These are phyloP conservation scores for Caradrina kadenii DNA, from an alignment of 2,888 invertebrate species.

Conservation along the genomic window DNA sequence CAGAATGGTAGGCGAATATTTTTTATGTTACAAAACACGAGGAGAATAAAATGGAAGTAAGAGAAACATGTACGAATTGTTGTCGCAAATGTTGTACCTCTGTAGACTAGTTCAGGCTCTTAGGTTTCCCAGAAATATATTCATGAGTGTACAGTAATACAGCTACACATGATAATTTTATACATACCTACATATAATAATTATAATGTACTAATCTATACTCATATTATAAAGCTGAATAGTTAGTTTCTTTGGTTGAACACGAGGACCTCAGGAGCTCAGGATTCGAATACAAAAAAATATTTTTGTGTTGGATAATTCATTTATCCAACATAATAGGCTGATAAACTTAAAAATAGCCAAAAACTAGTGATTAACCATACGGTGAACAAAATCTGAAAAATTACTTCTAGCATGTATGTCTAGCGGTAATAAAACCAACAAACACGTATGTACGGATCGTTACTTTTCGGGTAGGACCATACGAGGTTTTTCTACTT, in stretches of 20 bases:
- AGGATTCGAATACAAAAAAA: too few species aligned
- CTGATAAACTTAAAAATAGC: too few species aligned
- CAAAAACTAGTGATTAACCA: neutral
- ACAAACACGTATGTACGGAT: neutral
- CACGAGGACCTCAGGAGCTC: too few species aligned
- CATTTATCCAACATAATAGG: too few species aligned
- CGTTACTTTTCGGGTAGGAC: neutral
- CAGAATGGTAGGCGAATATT: constrained; percentile 16
- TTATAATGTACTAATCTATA: too few species aligned
- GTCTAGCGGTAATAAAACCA: neutral
- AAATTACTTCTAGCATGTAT: too few species aligned
- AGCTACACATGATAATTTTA: neutral
- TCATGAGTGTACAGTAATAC: neutral
- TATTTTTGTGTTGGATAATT: too few species aligned
- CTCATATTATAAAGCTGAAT: too few species aligned
- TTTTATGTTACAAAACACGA: constrained; percentile 27
- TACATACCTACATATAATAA: too few species aligned
- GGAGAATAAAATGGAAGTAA: constrained; percentile 15
- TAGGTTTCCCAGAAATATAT: constrained; percentile 3
- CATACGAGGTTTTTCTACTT: neutral
- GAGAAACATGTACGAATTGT: constrained; percentile 25
- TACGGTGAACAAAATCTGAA: neutral
- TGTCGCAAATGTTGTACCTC: constrained; percentile 9
- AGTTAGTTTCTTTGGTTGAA: too few species aligned
- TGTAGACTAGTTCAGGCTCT: constrained; percentile 4